Percentiles rank a stretch among this genome's conserved stretches.
Evolutionary conservation across 2,113 vertebrate species (phyloP).

Genomic region (Fukomys damarensis): DNA sequence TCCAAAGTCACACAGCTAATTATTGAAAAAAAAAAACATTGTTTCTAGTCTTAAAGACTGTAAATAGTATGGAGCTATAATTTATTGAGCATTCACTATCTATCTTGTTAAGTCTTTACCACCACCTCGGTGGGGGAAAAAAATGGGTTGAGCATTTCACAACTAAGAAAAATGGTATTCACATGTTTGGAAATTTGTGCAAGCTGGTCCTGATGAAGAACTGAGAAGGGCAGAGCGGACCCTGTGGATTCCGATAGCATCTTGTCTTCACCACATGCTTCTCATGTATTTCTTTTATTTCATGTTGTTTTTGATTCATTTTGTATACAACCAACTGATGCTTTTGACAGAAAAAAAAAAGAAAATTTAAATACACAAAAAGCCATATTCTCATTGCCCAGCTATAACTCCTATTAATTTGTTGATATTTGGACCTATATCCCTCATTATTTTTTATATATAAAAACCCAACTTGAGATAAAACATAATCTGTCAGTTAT

Average conservation of each 20-base stretch:
- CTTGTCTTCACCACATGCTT: background rate
- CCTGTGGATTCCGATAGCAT: background rate
- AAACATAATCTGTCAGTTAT: background rate
- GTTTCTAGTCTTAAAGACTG: background rate
- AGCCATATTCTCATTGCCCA: background rate
- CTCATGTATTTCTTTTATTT: background rate
- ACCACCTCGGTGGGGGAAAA: background rate
- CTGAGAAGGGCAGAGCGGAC: background rate
- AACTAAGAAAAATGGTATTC: background rate
- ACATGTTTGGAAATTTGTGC: background rate
- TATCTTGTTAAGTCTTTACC: background rate
- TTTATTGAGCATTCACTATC: background rate
- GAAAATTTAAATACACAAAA: background rate
- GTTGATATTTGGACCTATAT: background rate
- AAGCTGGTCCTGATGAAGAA: background rate
- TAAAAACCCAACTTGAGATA: background rate
- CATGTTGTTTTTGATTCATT: background rate
- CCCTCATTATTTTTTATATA: background rate
- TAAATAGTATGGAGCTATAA: background rate
- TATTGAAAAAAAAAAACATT: conserved; percentile 28
- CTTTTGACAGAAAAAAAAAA: conserved; percentile 1
- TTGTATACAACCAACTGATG: background rate
- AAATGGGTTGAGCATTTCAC: background rate
- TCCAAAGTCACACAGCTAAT: conserved; percentile 43
- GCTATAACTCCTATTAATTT: background rate